Percentiles rank a stretch among this genome's conserved stretches.
Conservation (phyloP, 2,888 invertebrate genomes). For the Morpho deidamia region DNA sequence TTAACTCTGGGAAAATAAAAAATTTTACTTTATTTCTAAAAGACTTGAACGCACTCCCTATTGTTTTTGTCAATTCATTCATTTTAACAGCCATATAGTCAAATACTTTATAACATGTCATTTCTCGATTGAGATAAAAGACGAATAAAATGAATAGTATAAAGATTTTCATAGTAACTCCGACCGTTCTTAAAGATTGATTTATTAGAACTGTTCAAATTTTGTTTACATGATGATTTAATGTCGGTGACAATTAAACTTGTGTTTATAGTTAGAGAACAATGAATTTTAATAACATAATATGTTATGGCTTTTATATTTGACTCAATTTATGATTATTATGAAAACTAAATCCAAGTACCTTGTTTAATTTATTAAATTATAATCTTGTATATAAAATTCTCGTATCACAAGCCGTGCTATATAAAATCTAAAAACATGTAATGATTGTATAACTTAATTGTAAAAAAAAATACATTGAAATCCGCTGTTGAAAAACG, state of each 20-base stretch:
- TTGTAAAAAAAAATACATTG: no score
- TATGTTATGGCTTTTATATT: neutral
- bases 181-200: constrained; percentile 12
- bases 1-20: constrained; percentile 21
- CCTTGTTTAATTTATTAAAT: no score
- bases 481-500: no score
- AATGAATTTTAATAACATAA: constrained; percentile 18
- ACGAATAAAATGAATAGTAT: constrained; percentile 15
- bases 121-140: constrained; percentile 11
- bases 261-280: constrained; percentile 20
- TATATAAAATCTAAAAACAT: no score
- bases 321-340: neutral
- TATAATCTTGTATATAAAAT: no score
- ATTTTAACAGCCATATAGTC: constrained; percentile 31
- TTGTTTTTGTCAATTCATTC: constrained; percentile 26
- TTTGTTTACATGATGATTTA: constrained; percentile 9
- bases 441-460: no score
- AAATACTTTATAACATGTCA: constrained; percentile 29
- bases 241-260: constrained; percentile 2
- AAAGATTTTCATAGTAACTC: constrained; percentile 19
- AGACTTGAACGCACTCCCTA: constrained; percentile 28
- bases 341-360: no score
- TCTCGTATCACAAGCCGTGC: no score
- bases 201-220: constrained; percentile 14
- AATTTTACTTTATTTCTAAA: constrained; percentile 28